These are phyloP conservation scores for Typhlichthys subterraneus DNA, from an alignment of 2,797 vertebrate species.

Conservation along the genomic window DNA sequence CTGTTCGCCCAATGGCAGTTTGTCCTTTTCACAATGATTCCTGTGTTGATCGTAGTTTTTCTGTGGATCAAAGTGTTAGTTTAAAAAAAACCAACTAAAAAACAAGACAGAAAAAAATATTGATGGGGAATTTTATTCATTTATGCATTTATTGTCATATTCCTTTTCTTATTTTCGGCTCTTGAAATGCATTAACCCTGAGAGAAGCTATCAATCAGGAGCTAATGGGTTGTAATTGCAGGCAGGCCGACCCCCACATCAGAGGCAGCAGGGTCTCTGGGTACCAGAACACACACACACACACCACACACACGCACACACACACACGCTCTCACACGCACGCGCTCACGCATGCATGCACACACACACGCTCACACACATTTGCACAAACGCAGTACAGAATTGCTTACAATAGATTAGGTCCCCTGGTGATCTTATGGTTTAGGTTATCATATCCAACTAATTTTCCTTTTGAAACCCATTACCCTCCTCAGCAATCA, in stretches of 20 bases:
- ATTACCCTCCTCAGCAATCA: constrained; percentile 36
- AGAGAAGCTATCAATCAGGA: constrained; percentile 67
- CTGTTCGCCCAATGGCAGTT: no score
- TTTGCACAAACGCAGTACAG: constrained; percentile 43
- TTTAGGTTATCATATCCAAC: constrained; percentile 44
- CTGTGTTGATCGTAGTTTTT: not conserved
- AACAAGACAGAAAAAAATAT: constrained; percentile 37
- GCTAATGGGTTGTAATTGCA: constrained; percentile 73
- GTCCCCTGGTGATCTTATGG: constrained; percentile 29
- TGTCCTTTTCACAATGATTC: no score
- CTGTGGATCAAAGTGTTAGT: constrained; percentile 24
- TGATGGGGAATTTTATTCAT: constrained; percentile 67
- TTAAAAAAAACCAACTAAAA: constrained; percentile 7
- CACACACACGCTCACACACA: constrained; percentile 16
- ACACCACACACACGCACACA: not conserved
- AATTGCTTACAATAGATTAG: constrained; percentile 29
- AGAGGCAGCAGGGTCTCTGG: constrained; percentile 47
- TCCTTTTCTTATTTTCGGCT: constrained; percentile 58
- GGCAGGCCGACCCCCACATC: constrained; percentile 50
- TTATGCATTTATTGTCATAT: constrained; percentile 66
- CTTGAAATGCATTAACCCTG: constrained; percentile 64
- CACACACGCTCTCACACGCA: not conserved
- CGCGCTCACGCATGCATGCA: no score
- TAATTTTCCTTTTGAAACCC: constrained; percentile 48
- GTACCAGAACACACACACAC: constrained; percentile 28